These are phyloP conservation scores for Dendronephthya gigantea DNA, from an alignment of 64 coral and sea anemone genomes.

Conservation along the genomic window DNA sequence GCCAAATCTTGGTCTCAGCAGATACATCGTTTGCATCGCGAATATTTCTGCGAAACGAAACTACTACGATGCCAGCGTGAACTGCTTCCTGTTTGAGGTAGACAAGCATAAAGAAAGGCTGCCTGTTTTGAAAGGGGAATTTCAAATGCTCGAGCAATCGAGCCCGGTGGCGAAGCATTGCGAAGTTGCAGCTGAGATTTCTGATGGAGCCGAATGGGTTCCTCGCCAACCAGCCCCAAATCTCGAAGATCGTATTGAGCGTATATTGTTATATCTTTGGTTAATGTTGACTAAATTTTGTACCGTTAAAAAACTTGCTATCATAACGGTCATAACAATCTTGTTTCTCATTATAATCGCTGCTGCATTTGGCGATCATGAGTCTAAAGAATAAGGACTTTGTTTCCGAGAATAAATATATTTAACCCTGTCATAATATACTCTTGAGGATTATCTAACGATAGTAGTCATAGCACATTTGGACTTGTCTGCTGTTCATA, in stretches of 20 bases:
- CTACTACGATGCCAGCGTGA: not conserved
- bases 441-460: too few relatives aligned
- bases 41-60: not conserved
- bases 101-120: not conserved
- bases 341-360: too few relatives aligned
- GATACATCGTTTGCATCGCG: not conserved
- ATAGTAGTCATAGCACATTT: too few relatives aligned
- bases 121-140: not conserved
- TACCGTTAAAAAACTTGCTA: too few relatives aligned
- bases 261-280: not conserved
- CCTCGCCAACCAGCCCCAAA: not conserved
- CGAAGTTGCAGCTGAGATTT: not conserved
- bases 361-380: too few relatives aligned
- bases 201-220: not conserved
- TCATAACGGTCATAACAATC: too few relatives aligned
- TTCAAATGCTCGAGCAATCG: not conserved
- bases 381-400: too few relatives aligned
- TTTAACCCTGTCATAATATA: too few relatives aligned
- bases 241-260: not conserved
- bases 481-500: too few relatives aligned
- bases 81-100: not conserved
- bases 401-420: too few relatives aligned
- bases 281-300: not conserved
- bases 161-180: not conserved
- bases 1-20: not conserved